Evolutionary conservation across 2,888 invertebrate species (phyloP).

Genomic region (Timema cristinae): DNA sequence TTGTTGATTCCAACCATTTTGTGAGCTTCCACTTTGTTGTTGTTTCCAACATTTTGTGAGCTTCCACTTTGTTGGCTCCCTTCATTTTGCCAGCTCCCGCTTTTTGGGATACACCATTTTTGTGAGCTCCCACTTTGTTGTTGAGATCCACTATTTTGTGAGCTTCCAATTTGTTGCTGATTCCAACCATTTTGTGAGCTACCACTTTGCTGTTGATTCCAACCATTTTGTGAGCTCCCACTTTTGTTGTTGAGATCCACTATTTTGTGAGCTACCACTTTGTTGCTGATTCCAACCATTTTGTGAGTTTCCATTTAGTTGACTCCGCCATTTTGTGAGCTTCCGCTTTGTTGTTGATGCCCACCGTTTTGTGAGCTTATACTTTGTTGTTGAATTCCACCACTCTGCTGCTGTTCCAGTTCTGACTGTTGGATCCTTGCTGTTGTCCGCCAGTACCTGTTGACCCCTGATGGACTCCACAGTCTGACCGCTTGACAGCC

Average conservation of each 20-base stretch:
- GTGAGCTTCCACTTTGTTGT: background rate
- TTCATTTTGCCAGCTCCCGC: too few relatives aligned
- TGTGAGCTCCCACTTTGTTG: background rate
- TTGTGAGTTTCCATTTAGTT: background rate
- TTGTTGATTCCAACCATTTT: conserved; percentile 15
- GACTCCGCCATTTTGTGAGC: background rate
- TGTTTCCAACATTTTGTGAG: background rate
- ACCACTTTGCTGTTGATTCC: background rate
- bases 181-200: background rate
- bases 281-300: too few relatives aligned
- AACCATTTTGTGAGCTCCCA: background rate
- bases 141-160: background rate
- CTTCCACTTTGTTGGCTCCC: background rate
- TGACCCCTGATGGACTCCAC: conserved; percentile 1
- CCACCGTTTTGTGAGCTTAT: background rate
- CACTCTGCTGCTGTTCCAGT: background rate
- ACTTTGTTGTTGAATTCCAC: background rate
- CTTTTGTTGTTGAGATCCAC: background rate
- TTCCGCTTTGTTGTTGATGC: background rate
- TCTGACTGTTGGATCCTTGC: conserved; percentile 8
- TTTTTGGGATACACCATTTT: too few relatives aligned
- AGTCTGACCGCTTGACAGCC: conserved; percentile 46
- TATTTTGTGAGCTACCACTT: too few relatives aligned
- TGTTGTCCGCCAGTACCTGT: conserved; percentile 26
- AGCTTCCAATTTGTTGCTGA: background rate